phyloP scores from a whole-genome alignment of 2,888 invertebrate species.

The Athrips mouffetella region DNA sequence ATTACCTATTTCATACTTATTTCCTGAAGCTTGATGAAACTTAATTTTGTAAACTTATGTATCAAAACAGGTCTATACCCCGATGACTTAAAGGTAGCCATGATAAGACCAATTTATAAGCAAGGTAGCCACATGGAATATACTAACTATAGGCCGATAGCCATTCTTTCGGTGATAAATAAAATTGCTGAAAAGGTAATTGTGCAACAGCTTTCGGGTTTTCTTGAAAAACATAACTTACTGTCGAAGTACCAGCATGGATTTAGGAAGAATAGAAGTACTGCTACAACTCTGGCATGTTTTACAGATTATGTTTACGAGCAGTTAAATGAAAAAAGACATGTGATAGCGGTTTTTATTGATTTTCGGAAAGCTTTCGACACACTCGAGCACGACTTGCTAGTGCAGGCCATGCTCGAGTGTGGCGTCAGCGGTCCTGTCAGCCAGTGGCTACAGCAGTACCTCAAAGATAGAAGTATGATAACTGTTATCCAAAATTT shows the following conservation, averaged over 20 bases:
- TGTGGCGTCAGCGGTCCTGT: constrained; percentile 23
- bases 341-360: too few relatives aligned
- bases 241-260: neutral
- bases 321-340: too few relatives aligned
- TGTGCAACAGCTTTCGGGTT: neutral
- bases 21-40: too few relatives aligned
- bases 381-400: neutral
- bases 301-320: constrained; percentile 11
- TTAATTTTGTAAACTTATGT: neutral
- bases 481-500: too few relatives aligned
- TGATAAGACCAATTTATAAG: constrained; percentile 7
- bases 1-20: too few relatives aligned
- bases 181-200: constrained; percentile 21
- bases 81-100: neutral
- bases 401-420: constrained; percentile 24
- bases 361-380: neutral
- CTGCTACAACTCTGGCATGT: neutral
- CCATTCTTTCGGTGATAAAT: too few relatives aligned
- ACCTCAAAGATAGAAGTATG: too few relatives aligned
- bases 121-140: constrained; percentile 10
- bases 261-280: neutral
- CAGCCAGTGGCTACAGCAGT: constrained; percentile 3
- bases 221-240: neutral
- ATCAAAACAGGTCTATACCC: neutral
- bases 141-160: too few relatives aligned